Evolutionary conservation across 2,797 vertebrate genomes (phyloP).

Genomic region (Sebastes iracundus): DNA sequence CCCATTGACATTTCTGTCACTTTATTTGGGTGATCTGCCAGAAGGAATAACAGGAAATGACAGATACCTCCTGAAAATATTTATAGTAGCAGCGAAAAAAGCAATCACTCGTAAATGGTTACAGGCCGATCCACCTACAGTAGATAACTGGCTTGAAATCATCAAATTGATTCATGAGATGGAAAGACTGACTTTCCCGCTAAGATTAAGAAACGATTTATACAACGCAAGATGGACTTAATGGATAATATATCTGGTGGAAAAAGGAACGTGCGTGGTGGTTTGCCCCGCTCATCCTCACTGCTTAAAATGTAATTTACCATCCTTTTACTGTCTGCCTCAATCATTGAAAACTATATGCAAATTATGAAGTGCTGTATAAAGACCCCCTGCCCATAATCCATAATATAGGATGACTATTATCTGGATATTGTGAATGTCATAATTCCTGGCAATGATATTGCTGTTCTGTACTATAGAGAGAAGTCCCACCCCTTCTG

Average conservation of each 20-base stretch:
- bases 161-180: neutral
- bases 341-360: neutral
- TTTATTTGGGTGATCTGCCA: neutral
- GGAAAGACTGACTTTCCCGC: neutral
- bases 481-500: too few species aligned
- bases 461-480: neutral
- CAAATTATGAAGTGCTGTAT: neutral
- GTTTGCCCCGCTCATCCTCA: neutral
- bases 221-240: neutral
- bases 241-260: neutral
- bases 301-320: neutral
- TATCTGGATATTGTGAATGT: neutral
- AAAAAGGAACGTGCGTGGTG: neutral
- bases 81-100: neutral
- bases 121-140: neutral
- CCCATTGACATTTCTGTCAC: neutral
- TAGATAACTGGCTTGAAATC: neutral
- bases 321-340: neutral
- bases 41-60: neutral
- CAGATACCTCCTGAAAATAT: neutral
- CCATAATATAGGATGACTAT: neutral
- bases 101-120: neutral
- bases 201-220: neutral
- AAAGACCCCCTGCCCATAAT: neutral
- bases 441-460: neutral